Evolutionary conservation across 2,888 invertebrate genomes (phyloP), one percentile per base, ranked within the genome.

Genomic region (Chrysina gloriosa): DNA sequence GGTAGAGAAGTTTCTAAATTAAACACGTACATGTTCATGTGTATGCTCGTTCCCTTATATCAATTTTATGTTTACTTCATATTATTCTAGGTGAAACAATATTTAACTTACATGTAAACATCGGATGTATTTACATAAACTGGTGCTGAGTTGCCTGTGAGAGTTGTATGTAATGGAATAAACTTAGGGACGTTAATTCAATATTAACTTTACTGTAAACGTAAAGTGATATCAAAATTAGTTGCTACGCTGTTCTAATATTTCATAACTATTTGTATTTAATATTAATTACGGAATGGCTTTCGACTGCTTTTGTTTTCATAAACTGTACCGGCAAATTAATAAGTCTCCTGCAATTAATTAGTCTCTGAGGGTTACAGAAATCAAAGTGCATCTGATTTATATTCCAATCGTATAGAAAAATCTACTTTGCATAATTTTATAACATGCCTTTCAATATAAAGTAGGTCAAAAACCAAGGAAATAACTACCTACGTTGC

Each of bases 61-160:
- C 48, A 50, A 50, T 36, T 64, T 50, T 36, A 34, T 50, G 36
- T 64, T 64, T 50, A 29, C 45, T 36, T 64, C 47, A 50, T 50
- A 50, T 64, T 50, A 50, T 48, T n/a, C 48, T 50, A 50, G 50
- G 64, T 48, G 64, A 64, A 64, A 64, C 64, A 64, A 64, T 64
- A 64, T 64, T 64, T 64, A 64, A 64, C 64, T 64, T 64, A 31
- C 31, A 48, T 48, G 64, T 64, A 64, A 36, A 64, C 64, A 25
- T 23, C 19, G 64, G 64, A 50, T 64, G 25, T 64, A 64, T 64
- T 64, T 64, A 64, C 64, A 23, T 50, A 64, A 50, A 50, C 64
- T 64, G 34, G 48, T 50, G 34, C 50, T 11, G 31, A 25, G 23
- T n/a, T 36, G 34, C 34, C 36, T 25, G 36, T 11, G 50, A 36